Percentiles rank a stretch among this genome's conserved stretches.
phyloP scores from a whole-genome alignment of 2,113 vertebrate genomes.

The Pholis gunnellus region DNA sequence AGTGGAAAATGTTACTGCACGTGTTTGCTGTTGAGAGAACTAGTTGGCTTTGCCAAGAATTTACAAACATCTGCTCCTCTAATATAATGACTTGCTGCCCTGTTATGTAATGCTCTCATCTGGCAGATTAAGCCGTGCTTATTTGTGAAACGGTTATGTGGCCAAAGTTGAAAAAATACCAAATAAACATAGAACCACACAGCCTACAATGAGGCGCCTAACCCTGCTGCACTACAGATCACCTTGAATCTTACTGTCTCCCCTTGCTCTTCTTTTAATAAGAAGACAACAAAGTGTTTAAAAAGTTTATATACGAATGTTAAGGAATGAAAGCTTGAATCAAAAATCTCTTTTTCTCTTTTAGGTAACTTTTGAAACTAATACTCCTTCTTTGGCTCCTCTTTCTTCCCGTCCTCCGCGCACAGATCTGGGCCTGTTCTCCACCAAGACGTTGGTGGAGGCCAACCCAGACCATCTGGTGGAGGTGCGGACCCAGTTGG shows the following conservation, averaged over 20 bases:
- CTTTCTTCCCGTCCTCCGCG: accelerated
- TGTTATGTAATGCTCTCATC: neutral
- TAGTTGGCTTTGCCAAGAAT: neutral
- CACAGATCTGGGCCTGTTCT: conserved; percentile 97
- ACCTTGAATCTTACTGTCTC: neutral
- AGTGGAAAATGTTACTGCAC: conserved; percentile 71
- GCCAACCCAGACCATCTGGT: conserved; percentile 98
- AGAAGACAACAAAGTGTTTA: neutral
- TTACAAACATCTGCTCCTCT: neutral
- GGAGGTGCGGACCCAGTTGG: conserved; percentile 95
- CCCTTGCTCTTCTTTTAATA: neutral
- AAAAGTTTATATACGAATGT: neutral
- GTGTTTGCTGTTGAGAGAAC: neutral
- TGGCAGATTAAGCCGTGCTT: neutral
- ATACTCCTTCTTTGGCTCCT: neutral
- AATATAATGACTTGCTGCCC: neutral
- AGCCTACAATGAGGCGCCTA: neutral
- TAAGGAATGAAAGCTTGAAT: neutral
- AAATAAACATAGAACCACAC: neutral
- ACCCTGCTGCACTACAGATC: neutral
- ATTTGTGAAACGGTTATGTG: neutral
- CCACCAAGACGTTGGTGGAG: conserved; percentile 98
- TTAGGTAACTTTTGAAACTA: too few species aligned
- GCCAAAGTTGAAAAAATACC: neutral
- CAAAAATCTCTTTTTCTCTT: neutral